phyloP scores from a whole-genome alignment of 2,888 invertebrate genomes.

The Rotaria socialis region DNA sequence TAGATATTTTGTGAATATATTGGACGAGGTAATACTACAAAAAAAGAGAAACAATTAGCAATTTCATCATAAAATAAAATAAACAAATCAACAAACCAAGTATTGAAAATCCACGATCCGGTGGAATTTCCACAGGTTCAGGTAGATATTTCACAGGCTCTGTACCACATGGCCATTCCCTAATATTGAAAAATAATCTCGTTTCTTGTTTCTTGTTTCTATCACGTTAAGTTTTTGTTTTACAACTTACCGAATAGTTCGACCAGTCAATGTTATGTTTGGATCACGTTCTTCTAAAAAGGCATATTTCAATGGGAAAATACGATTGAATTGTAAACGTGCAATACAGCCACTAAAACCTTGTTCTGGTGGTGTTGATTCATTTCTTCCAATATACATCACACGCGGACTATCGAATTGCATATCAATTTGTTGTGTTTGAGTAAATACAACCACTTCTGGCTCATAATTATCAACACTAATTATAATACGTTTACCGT shows the following conservation, averaged over 20 bases:
- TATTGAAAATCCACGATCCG: conserved; percentile 56
- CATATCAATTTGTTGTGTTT: conserved; percentile 85
- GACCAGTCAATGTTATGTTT: conserved; percentile 64
- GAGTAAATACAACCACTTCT: conserved; percentile 69
- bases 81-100: conserved; percentile 14
- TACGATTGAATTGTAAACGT: conserved; percentile 90
- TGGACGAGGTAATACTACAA: conserved; percentile 11
- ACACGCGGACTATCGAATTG: conserved; percentile 94
- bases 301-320: conserved; percentile 84
- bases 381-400: conserved; percentile 90
- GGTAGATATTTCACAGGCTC: conserved; percentile 90
- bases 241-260: conserved; percentile 11
- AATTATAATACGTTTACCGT: conserved; percentile 47
- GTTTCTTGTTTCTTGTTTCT: too few relatives aligned
- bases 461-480: conserved; percentile 82
- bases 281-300: conserved; percentile 88
- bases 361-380: conserved; percentile 71
- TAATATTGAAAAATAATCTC: conserved; percentile 50
- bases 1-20: not conserved
- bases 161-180: conserved; percentile 92
- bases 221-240: conserved; percentile 47
- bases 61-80: not conserved
- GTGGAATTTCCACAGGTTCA: conserved; percentile 76
- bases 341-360: conserved; percentile 91
- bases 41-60: not conserved